Percentiles rank a stretch among this genome's conserved stretches.
phyloP scores from a whole-genome alignment of 2,113 vertebrate genomes.

The Calyptommatus sinebrachiatus region DNA sequence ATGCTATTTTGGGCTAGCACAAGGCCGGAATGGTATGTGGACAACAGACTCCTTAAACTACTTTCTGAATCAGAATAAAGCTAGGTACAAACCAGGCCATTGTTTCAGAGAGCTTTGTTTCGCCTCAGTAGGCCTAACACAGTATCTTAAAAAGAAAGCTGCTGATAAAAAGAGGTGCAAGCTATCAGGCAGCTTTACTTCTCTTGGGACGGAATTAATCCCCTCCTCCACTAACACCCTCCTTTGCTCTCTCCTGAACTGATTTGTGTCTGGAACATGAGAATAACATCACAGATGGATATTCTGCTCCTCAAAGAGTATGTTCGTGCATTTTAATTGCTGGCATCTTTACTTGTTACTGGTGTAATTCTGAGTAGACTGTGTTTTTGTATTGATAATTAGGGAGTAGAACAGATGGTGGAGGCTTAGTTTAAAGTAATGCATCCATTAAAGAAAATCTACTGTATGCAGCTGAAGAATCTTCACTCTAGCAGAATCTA shows the following conservation, averaged over 20 bases:
- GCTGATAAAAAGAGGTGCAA: conserved; percentile 1
- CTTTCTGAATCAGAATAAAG: too few relatives aligned
- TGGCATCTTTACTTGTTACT: conserved; percentile 73
- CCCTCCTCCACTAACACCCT: background rate
- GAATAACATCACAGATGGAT: conserved; percentile 63
- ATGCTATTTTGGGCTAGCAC: too few relatives aligned
- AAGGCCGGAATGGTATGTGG: too few relatives aligned
- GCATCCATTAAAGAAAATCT: conserved; percentile 75
- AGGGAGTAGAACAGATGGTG: conserved; percentile 74
- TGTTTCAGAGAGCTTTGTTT: background rate
- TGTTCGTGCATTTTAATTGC: conserved; percentile 71
- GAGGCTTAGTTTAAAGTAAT: conserved; percentile 75
- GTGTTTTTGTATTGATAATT: conserved; percentile 78
- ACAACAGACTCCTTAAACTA: too few relatives aligned
- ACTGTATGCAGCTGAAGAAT: conserved; percentile 68
- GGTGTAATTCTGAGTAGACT: conserved; percentile 75
- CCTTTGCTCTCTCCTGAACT: conserved; percentile 2
- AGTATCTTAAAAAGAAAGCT: conserved; percentile 23
- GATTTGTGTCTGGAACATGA: conserved; percentile 23
- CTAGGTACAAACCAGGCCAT: too few relatives aligned
- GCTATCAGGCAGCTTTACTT: background rate
- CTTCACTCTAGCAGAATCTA: conserved; percentile 57
- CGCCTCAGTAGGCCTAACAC: background rate
- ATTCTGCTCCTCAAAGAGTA: conserved; percentile 21
- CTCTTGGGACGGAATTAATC: background rate